Percentiles rank a stretch among this genome's conserved stretches.
These are phyloP conservation scores for Holacanthella duospinosa DNA, from an alignment of 2,888 invertebrate species.

Conservation along the genomic window DNA sequence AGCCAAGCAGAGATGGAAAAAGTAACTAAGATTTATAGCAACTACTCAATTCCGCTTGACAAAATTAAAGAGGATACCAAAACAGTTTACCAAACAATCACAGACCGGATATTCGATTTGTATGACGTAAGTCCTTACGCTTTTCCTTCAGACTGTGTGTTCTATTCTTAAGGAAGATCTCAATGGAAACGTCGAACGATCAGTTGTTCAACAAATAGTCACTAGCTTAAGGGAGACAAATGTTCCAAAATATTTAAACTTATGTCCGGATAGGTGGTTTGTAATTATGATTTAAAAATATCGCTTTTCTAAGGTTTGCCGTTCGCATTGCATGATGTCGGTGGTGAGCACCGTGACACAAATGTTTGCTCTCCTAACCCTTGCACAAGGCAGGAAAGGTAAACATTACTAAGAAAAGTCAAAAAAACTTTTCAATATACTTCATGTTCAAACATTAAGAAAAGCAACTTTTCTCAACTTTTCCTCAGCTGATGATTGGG, in stretches of 20 bases:
- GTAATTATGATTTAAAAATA: neutral
- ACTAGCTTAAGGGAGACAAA: too few species aligned
- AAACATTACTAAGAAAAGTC: slow-evolving; percentile 5
- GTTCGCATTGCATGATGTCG: slow-evolving; percentile 47
- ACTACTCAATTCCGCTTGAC: neutral
- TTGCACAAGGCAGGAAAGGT: slow-evolving; percentile 39
- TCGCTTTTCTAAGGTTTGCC: too few species aligned
- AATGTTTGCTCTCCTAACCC: slow-evolving; percentile 36
- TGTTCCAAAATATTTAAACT: too few species aligned
- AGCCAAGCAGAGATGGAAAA: neutral
- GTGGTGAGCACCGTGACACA: slow-evolving; percentile 39
- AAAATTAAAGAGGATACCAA: slow-evolving; percentile 2
- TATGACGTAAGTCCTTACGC: slow-evolving; percentile 11
- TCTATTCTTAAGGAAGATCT: too few species aligned
- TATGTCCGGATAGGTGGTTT: too few species aligned
- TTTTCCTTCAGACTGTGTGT: too few species aligned
- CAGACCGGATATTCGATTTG: slow-evolving; percentile 21
- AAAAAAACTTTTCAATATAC: too few species aligned
- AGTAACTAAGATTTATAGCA: neutral
- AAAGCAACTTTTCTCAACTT: slow-evolving; percentile 8
- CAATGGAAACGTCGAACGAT: too few species aligned
- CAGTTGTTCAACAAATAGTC: too few species aligned
- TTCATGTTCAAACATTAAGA: too few species aligned
- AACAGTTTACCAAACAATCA: slow-evolving; percentile 24
- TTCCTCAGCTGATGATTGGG: slow-evolving; percentile 48